phyloP scores from a whole-genome alignment of 2,888 invertebrate genomes.

The Monoplex corrugatus region DNA sequence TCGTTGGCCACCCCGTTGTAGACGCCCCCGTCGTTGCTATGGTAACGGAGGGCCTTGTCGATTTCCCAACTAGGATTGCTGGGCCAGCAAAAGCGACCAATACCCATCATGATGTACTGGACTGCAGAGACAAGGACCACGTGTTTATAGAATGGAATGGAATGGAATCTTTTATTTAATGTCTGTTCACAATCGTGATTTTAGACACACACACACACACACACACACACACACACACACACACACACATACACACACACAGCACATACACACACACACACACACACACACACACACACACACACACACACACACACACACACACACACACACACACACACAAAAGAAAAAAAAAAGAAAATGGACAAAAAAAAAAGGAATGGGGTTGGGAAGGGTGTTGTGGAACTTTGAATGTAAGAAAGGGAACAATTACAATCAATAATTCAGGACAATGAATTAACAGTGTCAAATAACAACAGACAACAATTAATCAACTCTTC shows the following conservation, averaged over 20 bases:
- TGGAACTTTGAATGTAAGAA: no score
- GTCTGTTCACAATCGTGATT: no score
- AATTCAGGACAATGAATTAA: no score
- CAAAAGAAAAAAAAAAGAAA: neutral
- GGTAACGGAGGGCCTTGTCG: conserved; percentile 1
- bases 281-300: neutral
- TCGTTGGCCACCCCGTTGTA: conserved; percentile 15
- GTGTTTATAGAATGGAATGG: no score
- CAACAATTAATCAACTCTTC: no score
- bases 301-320: neutral
- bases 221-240: neutral
- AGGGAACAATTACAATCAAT: no score
- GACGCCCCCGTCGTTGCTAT: conserved; percentile 45
- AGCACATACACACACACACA: neutral
- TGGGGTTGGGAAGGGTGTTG: no score
- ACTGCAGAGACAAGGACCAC: neutral
- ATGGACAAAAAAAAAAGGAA: neutral
- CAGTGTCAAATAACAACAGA: no score
- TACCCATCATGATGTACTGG: conserved; percentile 36
- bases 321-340: neutral
- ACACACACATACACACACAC: neutral
- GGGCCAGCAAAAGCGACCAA: conserved; percentile 10
- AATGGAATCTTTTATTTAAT: no score
- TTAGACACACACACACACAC: neutral
- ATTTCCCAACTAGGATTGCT: neutral